These are phyloP conservation scores for Oceanodroma tethys DNA, from an alignment of 2,113 vertebrate genomes.

Conservation along the genomic window DNA sequence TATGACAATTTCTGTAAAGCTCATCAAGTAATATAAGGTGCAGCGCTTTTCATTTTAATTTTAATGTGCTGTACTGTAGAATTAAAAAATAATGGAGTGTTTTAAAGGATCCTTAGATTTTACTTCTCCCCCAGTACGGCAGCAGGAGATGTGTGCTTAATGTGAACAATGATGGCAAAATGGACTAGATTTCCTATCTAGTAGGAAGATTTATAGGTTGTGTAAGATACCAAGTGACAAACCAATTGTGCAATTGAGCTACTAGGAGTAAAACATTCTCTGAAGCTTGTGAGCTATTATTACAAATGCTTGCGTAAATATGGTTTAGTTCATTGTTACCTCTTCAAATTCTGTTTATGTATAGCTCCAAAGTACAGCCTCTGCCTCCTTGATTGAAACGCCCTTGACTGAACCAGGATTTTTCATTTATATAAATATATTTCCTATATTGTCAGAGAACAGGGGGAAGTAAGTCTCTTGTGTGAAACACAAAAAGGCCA, in stretches of 20 bases:
- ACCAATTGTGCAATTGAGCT: background rate
- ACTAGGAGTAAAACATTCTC: background rate
- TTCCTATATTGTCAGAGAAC: background rate
- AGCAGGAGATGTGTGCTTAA: background rate
- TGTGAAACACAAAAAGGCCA: background rate
- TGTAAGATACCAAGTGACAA: background rate
- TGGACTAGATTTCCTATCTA: background rate
- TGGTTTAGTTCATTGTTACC: conserved; percentile 5
- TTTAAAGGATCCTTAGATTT: conserved; percentile 17
- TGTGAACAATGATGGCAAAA: background rate
- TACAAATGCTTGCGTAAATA: conserved; percentile 36
- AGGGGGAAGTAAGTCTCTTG: background rate
- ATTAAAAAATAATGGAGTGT: conserved; percentile 47
- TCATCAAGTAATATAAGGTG: conserved; percentile 5
- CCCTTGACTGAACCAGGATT: background rate
- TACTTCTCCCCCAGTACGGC: background rate
- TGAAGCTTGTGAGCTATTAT: background rate
- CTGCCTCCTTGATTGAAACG: conserved; percentile 16
- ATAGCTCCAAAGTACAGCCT: background rate
- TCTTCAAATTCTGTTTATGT: conserved; percentile 23
- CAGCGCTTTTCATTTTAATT: conserved; percentile 14
- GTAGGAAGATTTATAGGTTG: background rate
- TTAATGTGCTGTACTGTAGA: background rate
- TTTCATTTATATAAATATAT: background rate
- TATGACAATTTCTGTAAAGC: conserved; percentile 4